Evolutionary conservation across 2,797 vertebrate species (phyloP).

Genomic region (Sebastes taczanowskii): DNA sequence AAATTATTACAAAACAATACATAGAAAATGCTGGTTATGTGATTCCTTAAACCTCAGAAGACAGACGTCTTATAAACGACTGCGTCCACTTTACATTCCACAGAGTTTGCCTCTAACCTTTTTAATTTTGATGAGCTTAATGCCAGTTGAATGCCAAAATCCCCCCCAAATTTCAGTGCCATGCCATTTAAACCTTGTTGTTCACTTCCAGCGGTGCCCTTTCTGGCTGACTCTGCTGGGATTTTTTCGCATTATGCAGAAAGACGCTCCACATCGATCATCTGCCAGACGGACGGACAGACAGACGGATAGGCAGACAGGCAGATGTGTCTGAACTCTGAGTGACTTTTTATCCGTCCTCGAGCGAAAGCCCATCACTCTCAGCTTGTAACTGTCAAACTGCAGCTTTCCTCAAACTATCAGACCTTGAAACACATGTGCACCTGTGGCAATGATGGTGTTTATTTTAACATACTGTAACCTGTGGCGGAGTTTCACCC

Average conservation of each 20-base stretch:
- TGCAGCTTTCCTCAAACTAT: constrained; percentile 21
- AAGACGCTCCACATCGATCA: constrained; percentile 35
- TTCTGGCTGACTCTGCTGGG: constrained; percentile 28
- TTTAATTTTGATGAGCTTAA: constrained; percentile 17
- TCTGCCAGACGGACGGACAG: constrained; percentile 14
- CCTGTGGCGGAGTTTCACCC: neutral
- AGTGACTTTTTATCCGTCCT: constrained; percentile 55
- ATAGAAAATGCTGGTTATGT: neutral
- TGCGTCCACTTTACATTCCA: neutral
- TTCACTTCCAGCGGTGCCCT: constrained; percentile 19
- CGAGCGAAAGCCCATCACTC: constrained; percentile 43
- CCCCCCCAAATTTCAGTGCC: neutral
- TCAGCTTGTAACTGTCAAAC: constrained; percentile 53
- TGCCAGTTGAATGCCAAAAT: constrained; percentile 24
- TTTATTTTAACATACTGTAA: constrained; percentile 18
- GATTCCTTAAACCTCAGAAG: neutral
- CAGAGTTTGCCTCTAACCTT: constrained; percentile 12
- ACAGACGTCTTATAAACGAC: neutral
- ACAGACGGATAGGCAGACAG: constrained; percentile 4
- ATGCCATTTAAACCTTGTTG: neutral
- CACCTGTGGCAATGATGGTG: constrained; percentile 39
- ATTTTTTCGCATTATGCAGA: constrained; percentile 22
- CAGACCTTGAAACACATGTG: constrained; percentile 15
- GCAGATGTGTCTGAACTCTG: constrained; percentile 61
- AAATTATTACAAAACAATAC: neutral